Evolutionary conservation across 2,888 invertebrate species (phyloP).

Genomic region (Platerodrilus igneus): DNA sequence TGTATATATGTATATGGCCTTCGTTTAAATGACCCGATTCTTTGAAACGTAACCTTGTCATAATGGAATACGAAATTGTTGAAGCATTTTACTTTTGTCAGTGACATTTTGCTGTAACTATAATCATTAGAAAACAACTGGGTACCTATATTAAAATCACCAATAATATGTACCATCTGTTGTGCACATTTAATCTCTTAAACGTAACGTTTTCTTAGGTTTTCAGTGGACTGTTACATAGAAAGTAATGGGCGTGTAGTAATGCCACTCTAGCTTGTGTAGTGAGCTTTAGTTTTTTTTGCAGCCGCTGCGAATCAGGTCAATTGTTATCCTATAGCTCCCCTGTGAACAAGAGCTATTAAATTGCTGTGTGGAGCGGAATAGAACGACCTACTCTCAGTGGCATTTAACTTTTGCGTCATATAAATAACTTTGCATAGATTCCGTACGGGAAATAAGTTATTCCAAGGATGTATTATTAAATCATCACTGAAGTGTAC

Average conservation of each 20-base stretch:
- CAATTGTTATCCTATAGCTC: slow-evolving; percentile 25
- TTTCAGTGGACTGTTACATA: not conserved
- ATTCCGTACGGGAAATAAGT: too few relatives aligned
- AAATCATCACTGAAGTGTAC: too few relatives aligned
- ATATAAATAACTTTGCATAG: slow-evolving; percentile 12
- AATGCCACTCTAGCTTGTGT: not conserved
- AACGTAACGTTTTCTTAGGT: not conserved
- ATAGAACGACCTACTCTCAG: slow-evolving; percentile 17
- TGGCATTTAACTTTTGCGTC: slow-evolving; percentile 9
- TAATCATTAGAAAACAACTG: too few relatives aligned
- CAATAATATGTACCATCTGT: too few relatives aligned
- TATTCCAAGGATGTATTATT: too few relatives aligned
- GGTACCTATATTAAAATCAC: too few relatives aligned
- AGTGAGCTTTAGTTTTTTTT: slow-evolving; percentile 4
- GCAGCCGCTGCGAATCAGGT: slow-evolving; percentile 20
- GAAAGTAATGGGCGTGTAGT: slow-evolving; percentile 3
- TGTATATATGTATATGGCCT: too few relatives aligned
- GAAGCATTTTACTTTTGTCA: too few relatives aligned
- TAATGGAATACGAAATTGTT: too few relatives aligned
- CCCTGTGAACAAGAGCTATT: slow-evolving; percentile 18
- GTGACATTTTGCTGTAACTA: too few relatives aligned
- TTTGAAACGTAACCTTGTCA: too few relatives aligned
- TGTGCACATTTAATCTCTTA: not conserved
- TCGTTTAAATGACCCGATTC: too few relatives aligned
- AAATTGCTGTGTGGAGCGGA: slow-evolving; percentile 21